phyloP scores from a whole-genome alignment of 1,140 invertebrate species.

The Dryas iulia region DNA sequence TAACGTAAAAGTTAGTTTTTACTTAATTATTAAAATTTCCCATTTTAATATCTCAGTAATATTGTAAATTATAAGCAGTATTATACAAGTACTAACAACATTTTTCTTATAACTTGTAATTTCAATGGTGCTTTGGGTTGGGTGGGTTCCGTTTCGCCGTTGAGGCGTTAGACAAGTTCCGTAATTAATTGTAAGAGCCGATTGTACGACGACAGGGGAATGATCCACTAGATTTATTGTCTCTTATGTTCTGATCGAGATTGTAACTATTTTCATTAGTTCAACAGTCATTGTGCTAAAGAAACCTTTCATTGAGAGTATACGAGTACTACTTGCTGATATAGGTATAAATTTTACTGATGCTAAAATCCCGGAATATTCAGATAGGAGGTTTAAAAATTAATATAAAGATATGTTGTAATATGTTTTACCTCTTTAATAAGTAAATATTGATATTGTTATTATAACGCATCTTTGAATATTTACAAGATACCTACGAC shows the following conservation, averaged over 20 bases:
- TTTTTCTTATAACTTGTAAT: conserved; percentile 25
- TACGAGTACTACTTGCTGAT: too few species aligned
- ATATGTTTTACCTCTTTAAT: too few species aligned
- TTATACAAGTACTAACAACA: too few species aligned
- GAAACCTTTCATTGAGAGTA: neutral
- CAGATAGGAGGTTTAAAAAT: too few species aligned
- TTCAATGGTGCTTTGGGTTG: conserved; percentile 31
- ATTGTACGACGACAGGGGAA: conserved; percentile 56
- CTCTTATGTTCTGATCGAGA: conserved; percentile 41
- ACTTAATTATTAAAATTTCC: neutral
- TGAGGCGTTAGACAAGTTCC: conserved; percentile 42
- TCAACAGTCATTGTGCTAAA: conserved; percentile 2
- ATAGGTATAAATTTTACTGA: too few species aligned
- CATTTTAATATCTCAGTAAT: neutral
- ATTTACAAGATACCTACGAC: too few species aligned
- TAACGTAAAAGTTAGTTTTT: neutral
- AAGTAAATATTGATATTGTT: too few species aligned
- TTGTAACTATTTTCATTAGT: conserved; percentile 34
- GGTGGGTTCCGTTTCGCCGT: conserved; percentile 18
- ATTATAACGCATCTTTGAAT: too few species aligned
- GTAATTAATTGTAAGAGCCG: conserved; percentile 54
- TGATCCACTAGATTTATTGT: conserved; percentile 55
- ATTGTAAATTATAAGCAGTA: neutral
- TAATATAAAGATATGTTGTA: too few species aligned
- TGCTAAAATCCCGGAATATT: too few species aligned